A percentile compares a stretch with the other conserved stretches of the same genome.
Evolutionary conservation across 2,113 vertebrate genomes (phyloP).

Genomic region (Rana temporaria): DNA sequence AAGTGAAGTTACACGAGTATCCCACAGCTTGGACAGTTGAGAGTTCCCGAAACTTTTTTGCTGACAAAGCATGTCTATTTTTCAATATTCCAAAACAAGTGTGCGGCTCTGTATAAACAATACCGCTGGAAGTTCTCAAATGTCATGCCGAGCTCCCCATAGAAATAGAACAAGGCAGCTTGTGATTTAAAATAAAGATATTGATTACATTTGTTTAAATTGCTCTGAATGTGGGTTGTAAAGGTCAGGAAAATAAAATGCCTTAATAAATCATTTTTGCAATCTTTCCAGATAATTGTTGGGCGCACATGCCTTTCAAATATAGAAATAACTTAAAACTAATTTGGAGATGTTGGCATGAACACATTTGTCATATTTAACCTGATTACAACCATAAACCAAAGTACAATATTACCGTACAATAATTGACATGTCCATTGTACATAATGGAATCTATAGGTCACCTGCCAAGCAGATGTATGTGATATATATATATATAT

Average conservation of each 20-base stretch:
- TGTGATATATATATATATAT: too few relatives aligned
- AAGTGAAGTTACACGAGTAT: too few relatives aligned
- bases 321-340: slow-evolving; percentile 16
- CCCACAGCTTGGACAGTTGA: background rate
- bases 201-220: slow-evolving; percentile 41
- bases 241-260: slow-evolving; percentile 46
- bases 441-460: background rate
- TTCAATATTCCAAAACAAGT: background rate
- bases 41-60: slow-evolving; percentile 1
- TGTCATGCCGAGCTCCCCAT: slow-evolving; percentile 25
- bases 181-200: slow-evolving; percentile 39
- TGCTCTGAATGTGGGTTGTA: slow-evolving; percentile 23
- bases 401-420: background rate
- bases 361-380: slow-evolving; percentile 22
- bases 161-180: slow-evolving; percentile 16
- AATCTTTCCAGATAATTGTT: slow-evolving; percentile 27
- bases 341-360: slow-evolving; percentile 1
- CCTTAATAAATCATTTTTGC: slow-evolving; percentile 38
- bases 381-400: background rate
- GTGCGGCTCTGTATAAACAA: background rate
- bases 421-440: background rate
- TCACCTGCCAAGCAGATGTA: background rate
- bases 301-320: slow-evolving; percentile 6
- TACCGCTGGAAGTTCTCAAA: slow-evolving; percentile 20
- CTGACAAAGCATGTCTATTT: background rate